Evolutionary conservation across 2,113 vertebrate genomes (phyloP).

Genomic region (Anguilla japonica): DNA sequence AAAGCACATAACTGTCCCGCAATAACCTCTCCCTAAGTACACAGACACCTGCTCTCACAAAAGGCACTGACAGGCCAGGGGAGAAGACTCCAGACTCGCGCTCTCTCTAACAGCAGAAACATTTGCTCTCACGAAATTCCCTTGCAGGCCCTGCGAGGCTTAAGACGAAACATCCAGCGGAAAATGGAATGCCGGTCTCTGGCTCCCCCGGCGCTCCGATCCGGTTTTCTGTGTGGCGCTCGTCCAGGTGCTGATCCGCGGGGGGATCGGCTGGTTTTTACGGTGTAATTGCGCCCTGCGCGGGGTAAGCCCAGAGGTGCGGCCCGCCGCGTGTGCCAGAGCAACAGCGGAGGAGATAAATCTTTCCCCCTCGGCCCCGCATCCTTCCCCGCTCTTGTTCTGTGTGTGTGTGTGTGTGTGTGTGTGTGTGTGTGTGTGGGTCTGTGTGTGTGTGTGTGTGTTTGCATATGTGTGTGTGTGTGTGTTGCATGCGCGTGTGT

Average conservation of each 20-base stretch:
- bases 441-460: not conserved
- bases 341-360: not conserved
- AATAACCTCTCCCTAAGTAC: no score
- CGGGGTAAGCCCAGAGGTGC: not conserved
- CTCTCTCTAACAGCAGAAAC: not conserved
- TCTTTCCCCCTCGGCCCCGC: not conserved
- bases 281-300: not conserved
- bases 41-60: no score
- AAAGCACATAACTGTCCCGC: not conserved
- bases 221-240: not conserved
- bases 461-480: not conserved
- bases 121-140: not conserved
- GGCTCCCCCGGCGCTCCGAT: not conserved
- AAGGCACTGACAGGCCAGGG: not conserved
- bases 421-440: not conserved
- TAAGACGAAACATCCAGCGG: not conserved
- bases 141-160: not conserved
- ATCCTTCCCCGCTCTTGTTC: not conserved
- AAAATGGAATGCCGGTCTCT: constrained; percentile 2
- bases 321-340: not conserved
- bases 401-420: not conserved
- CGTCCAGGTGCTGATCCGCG: not conserved
- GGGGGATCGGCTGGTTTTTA: not conserved
- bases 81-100: no score
- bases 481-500: no score